Evolutionary conservation across 2,888 invertebrate species (phyloP).

Genomic region (Leptopterna dolabrata): DNA sequence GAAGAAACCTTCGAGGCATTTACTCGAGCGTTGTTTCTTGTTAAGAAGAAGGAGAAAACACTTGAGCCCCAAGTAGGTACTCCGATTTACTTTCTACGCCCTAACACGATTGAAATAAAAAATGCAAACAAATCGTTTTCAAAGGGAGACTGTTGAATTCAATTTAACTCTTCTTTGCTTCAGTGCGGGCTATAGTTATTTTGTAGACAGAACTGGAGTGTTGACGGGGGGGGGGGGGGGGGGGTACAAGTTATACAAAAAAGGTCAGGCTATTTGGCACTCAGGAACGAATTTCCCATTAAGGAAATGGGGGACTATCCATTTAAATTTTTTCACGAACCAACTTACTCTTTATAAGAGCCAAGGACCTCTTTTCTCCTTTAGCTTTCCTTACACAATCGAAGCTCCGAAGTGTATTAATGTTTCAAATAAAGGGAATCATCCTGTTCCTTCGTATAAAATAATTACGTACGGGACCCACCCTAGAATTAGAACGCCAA

Average conservation of each 20-base stretch:
- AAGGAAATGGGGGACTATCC: constrained; percentile 19
- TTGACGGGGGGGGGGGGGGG: too few relatives aligned
- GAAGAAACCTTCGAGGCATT: too few relatives aligned
- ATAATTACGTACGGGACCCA: too few relatives aligned
- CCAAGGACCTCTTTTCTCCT: too few relatives aligned
- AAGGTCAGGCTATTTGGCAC: not conserved
- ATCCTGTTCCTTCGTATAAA: too few relatives aligned
- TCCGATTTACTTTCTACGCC: not conserved
- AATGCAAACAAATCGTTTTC: constrained; percentile 32
- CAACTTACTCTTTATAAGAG: not conserved
- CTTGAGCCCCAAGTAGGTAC: not conserved
- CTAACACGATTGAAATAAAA: constrained; percentile 1
- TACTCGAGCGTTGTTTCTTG: not conserved
- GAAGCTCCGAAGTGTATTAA: too few relatives aligned
- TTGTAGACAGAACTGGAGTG: not conserved
- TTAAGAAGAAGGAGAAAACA: not conserved
- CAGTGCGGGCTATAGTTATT: constrained; percentile 6
- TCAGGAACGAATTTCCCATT: constrained; percentile 16
- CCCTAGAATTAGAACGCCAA: too few relatives aligned
- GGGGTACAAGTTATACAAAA: not conserved
- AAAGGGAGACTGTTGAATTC: not conserved
- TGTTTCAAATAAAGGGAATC: too few relatives aligned
- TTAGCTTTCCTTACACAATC: too few relatives aligned
- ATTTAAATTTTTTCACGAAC: not conserved
- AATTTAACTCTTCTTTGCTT: not conserved